Evolutionary conservation across 2,888 invertebrate species (phyloP), one percentile per base, ranked within the genome.

Genomic region (Ceraclea dissimilis): DNA sequence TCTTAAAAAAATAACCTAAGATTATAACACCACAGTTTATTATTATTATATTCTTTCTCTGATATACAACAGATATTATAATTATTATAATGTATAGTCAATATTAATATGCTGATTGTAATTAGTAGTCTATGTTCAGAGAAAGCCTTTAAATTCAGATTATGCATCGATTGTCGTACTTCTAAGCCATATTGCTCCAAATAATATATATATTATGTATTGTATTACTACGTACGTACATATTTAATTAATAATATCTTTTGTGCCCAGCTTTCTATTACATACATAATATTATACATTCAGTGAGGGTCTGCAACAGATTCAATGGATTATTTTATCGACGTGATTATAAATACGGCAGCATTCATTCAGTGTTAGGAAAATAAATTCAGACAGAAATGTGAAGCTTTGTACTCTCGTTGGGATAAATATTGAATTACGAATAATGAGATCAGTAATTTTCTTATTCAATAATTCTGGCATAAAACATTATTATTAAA

Each of bases 361-460:
- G 26, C 10, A 26, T n/a, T n/a, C n/a, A n/a, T n/a, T n/a, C n/a
- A 26, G 26, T 4, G 26, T 26, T 26, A 26, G 26, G 4, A 26
- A 26, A 26, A 26, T 26, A 39, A 49, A 49, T 26, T 26, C 10
- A 21, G 63, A 63, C 10, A 21, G 63, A 63, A 65, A 65, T 65
- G 69, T 67, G 67, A 66, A 65, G 67, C 68, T 71, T 76, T 77
- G 77, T 76, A 77, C 78, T 76, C 57, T 62, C 57, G 56, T 59
- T 59, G 48, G 49, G 58, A 52, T 64, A 59, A 67, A 65, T 63
- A 57, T 52, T 31, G 66, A 67, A 67, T 72, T 70, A 59, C 73
- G 76, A 77, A 77, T 72, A 70, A 76, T 78, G 78, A 78, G 77
- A 78, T 78, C 78, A 78, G 70, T 70, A 72, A 70, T 71, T 75